Percentiles rank a stretch among this genome's conserved stretches.
Evolutionary conservation across 2,113 vertebrate species (phyloP).

Genomic region (Charadrius vociferus): DNA sequence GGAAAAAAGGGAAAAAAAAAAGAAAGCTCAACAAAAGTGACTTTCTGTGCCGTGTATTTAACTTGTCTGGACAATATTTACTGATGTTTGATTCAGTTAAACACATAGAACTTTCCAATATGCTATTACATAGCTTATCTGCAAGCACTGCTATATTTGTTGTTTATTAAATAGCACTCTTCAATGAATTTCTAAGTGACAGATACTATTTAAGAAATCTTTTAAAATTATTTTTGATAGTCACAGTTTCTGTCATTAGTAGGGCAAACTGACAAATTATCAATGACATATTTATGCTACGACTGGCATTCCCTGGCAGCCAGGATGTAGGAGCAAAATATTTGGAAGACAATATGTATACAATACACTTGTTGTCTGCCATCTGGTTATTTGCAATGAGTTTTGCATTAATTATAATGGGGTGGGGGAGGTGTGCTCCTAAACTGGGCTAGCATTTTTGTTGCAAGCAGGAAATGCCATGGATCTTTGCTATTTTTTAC

Average conservation of each 20-base stretch:
- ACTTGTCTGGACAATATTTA: not conserved
- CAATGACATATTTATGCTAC: constrained; percentile 68
- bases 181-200: constrained; percentile 35
- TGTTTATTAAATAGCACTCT: not conserved
- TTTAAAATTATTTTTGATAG: constrained; percentile 61
- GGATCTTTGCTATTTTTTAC: not conserved
- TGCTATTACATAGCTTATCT: not conserved
- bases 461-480: not conserved
- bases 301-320: constrained; percentile 30
- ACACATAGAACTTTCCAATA: not conserved
- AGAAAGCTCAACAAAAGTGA: not conserved
- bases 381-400: constrained; percentile 47
- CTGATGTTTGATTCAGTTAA: not conserved
- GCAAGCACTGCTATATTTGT: not conserved
- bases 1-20: not conserved
- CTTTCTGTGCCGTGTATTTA: not conserved
- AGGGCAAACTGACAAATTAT: constrained; percentile 76
- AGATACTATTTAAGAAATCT: constrained; percentile 53
- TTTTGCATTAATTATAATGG: not conserved
- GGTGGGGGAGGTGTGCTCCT: fast-evolving
- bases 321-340: constrained; percentile 31
- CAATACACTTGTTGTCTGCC: constrained; percentile 3
- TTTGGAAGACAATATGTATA: constrained; percentile 10
- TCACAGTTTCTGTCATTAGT: constrained; percentile 76
- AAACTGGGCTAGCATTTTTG: not conserved